Evolutionary conservation across 2,888 invertebrate genomes (phyloP), one percentile per base, ranked within the genome.

Genomic region (Electrophaes corylata): DNA sequence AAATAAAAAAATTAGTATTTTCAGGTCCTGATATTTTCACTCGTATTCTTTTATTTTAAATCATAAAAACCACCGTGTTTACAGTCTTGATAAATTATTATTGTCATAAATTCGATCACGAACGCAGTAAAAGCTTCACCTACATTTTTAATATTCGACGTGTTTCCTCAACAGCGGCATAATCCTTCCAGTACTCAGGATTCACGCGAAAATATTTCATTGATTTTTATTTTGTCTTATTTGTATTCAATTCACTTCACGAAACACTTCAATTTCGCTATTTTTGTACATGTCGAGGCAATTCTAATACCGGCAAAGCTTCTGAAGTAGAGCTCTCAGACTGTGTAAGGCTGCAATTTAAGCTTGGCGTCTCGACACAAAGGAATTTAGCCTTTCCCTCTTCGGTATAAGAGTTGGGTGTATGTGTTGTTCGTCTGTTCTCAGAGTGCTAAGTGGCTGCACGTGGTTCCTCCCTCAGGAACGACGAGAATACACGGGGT

Each of bases 251-350:
- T 83, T 78, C 78, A 81, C 83, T 84, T 75, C 79, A 75, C 75
- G 75, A 78, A 84, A 83, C 82, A 82, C 82, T 84, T 84, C 80
- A 81, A 79, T 82, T 81, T 79, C 69, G 73, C 83, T 87, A 88
- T 88, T 88, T 88, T 86, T 83, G 84, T 84, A 83, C 83, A 87
- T 81, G 82, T 86, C 83, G 82, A 80, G 79, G 81, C 84, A 85
- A 81, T 88, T 86, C 83, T 85, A 85, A 86, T 85, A 83, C 84
- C 76, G 75, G 77, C 80, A 81, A 84, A 84, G 84, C 85, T 83
- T 83, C 79, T 83, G 83, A 81, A 88, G 84, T 79, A 81, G 79
- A 78, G 80, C 85, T 86, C 81, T 86, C 81, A 83, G 83, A 82
- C 81, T 78, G 76, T 81, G 78, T 79, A 78, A 76, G 78, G 74